phyloP scores from a whole-genome alignment of 2,888 invertebrate genomes.

The Phalera bucephala region DNA sequence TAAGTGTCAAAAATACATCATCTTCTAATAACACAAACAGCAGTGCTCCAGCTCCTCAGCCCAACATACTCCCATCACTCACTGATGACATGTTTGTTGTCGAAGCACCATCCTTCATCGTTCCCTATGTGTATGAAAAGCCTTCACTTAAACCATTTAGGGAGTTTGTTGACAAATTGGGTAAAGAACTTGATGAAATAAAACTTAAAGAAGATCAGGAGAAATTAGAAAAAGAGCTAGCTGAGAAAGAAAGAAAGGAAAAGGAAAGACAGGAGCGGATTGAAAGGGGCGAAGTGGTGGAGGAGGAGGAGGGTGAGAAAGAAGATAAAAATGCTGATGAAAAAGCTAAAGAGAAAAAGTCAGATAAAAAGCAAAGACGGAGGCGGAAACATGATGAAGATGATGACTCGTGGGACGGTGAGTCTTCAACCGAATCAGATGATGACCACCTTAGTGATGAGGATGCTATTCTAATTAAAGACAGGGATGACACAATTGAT shows the following conservation, averaged over 20 bases:
- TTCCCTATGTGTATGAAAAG: constrained; percentile 96
- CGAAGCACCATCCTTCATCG: constrained; percentile 96
- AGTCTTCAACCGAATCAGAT: constrained; percentile 78
- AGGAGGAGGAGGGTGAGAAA: constrained; percentile 40
- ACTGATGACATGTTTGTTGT: constrained; percentile 97
- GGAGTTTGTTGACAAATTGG: constrained; percentile 87
- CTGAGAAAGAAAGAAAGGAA: constrained; percentile 64
- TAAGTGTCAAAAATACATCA: constrained; percentile 57
- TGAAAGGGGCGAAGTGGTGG: background rate
- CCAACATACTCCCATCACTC: constrained; percentile 88
- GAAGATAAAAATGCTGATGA: constrained; percentile 47
- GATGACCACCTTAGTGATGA: constrained; percentile 73
- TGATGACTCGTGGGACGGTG: constrained; percentile 85
- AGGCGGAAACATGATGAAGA: constrained; percentile 74
- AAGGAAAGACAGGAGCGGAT: constrained; percentile 61
- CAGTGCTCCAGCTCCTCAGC: constrained; percentile 45
- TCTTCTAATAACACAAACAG: constrained; percentile 27
- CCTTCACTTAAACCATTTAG: constrained; percentile 91
- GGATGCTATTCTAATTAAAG: constrained; percentile 80
- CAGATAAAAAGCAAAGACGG: constrained; percentile 58
- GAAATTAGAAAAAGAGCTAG: constrained; percentile 54
- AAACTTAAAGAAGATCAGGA: constrained; percentile 67
- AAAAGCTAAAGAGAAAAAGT: constrained; percentile 47
- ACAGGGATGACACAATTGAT: constrained; percentile 79
- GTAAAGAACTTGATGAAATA: constrained; percentile 83